Evolutionary conservation across 2,797 vertebrate species (phyloP).

Genomic region (Danio choprae): DNA sequence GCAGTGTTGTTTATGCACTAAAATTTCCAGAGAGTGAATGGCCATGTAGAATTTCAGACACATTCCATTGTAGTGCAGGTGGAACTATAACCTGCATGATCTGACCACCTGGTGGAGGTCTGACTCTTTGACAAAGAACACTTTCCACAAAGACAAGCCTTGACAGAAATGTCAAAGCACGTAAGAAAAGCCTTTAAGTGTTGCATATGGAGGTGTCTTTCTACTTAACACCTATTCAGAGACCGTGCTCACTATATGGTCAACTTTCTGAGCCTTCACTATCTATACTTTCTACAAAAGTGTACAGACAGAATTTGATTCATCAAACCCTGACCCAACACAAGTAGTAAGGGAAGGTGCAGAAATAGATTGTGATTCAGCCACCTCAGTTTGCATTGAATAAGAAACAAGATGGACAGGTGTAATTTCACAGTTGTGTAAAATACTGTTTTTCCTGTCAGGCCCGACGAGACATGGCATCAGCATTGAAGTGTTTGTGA

Average conservation of each 20-base stretch:
- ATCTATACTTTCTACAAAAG: background rate
- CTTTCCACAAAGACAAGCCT: conserved; percentile 31
- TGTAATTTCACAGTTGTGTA: background rate
- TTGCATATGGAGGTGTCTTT: background rate
- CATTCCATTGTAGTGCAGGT: background rate
- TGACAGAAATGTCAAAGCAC: conserved; percentile 36
- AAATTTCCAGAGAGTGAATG: conserved; percentile 42
- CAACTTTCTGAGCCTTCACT: background rate
- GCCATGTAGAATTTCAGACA: conserved; percentile 36
- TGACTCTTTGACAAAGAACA: conserved; percentile 34
- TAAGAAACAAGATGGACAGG: background rate
- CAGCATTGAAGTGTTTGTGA: background rate
- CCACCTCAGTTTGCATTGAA: background rate
- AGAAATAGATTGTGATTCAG: background rate
- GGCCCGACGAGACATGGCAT: background rate
- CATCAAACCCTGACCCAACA: background rate
- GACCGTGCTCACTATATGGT: conserved; percentile 13
- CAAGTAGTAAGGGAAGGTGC: background rate
- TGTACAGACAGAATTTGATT: background rate
- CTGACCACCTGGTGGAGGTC: conserved; percentile 41
- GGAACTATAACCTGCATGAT: conserved; percentile 38
- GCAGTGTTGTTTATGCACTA: conserved; percentile 46
- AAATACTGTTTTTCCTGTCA: background rate
- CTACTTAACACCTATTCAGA: background rate
- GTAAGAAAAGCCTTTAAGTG: background rate